These are phyloP conservation scores for Nibea albiflora DNA, from an alignment of 2,113 vertebrate genomes.

Conservation along the genomic window DNA sequence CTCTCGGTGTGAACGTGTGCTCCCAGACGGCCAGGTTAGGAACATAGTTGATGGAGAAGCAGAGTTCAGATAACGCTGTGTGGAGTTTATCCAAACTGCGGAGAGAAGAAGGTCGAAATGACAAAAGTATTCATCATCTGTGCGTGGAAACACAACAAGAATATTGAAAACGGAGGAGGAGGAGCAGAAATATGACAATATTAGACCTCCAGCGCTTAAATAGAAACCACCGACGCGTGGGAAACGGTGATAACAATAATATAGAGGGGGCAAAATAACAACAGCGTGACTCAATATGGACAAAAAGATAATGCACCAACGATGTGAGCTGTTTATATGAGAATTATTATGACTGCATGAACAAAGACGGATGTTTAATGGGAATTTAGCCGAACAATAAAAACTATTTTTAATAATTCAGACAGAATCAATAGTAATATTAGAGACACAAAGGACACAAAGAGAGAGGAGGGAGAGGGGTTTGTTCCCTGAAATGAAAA, in stretches of 20 bases:
- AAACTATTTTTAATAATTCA: neutral
- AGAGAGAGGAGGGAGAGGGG: neutral
- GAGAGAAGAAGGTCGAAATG: neutral
- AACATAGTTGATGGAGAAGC: slow-evolving; percentile 99
- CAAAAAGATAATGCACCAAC: neutral
- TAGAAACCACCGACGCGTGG: neutral
- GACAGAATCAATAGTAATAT: neutral
- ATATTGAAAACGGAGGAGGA: neutral
- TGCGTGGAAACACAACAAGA: neutral
- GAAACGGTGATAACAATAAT: neutral
- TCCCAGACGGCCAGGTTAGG: slow-evolving; percentile 99
- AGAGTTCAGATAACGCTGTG: slow-evolving; percentile 98
- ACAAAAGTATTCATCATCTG: neutral
- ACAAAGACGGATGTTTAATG: neutral
- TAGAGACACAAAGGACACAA: neutral
- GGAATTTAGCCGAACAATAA: neutral
- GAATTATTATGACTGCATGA: neutral
- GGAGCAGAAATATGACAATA: neutral
- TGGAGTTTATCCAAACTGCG: slow-evolving; percentile 98
- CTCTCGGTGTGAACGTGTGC: slow-evolving; percentile 97
- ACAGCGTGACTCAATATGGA: neutral
- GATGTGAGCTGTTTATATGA: neutral
- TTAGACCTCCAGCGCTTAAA: neutral
- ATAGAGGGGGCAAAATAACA: neutral
- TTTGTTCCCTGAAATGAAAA: neutral